These are phyloP conservation scores for Psilanteris sp. DNA, from an alignment of 1,140 invertebrate genomes.

Conservation along the genomic window DNA sequence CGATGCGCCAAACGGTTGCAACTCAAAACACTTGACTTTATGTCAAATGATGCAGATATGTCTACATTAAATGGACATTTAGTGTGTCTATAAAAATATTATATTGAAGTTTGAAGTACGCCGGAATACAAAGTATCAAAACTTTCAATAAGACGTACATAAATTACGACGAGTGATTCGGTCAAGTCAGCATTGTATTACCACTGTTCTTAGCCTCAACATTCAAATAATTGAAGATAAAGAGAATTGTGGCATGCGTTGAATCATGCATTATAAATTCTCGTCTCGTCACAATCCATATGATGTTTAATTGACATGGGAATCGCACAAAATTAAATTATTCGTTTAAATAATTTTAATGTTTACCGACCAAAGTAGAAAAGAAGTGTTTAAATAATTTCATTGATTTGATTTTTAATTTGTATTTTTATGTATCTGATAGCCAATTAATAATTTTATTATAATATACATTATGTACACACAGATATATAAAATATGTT, in stretches of 20 bases:
- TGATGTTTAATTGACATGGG: slow-evolving; percentile 44
- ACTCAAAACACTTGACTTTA: slow-evolving; percentile 37
- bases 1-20: slow-evolving; percentile 1
- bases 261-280: slow-evolving; percentile 48
- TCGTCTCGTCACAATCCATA: slow-evolving; percentile 24
- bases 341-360: no score
- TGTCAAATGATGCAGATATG: slow-evolving; percentile 45
- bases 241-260: slow-evolving; percentile 46
- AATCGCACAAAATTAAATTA: slow-evolving; percentile 27
- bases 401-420: no score
- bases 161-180: slow-evolving; percentile 53
- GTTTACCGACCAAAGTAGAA: no score
- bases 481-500: no score
- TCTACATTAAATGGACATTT: slow-evolving; percentile 45
- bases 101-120: slow-evolving; percentile 30
- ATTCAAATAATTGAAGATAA: slow-evolving; percentile 55
- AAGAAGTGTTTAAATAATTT: no score
- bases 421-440: no score
- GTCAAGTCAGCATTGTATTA: slow-evolving; percentile 6
- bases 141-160: slow-evolving; percentile 43
- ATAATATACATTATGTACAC: no score
- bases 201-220: slow-evolving; percentile 24
- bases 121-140: slow-evolving; percentile 31
- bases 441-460: no score
- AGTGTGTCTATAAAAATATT: slow-evolving; percentile 50